Evolutionary conservation across 2,113 vertebrate genomes (phyloP).

Genomic region (Castor canadensis): DNA sequence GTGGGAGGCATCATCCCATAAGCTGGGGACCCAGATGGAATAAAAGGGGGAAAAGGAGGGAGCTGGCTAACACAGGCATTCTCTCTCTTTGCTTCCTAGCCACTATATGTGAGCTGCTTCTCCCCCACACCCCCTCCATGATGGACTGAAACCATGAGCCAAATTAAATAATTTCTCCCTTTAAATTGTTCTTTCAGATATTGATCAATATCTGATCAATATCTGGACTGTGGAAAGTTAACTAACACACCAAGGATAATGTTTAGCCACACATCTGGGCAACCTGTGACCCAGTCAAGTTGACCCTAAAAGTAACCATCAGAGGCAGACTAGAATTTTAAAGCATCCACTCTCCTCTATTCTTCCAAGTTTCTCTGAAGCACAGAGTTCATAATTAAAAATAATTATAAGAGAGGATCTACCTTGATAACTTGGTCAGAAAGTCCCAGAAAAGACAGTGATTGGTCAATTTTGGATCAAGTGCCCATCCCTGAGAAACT

Average conservation of each 20-base stretch:
- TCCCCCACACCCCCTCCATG: too few species aligned
- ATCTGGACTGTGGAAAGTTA: too few species aligned
- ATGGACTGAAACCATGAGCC: too few species aligned
- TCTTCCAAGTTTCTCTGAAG: neutral
- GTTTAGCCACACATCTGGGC: neutral
- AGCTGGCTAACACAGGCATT: too few species aligned
- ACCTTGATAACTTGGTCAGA: neutral
- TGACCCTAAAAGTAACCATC: neutral
- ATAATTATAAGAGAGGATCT: neutral
- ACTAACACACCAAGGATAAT: neutral
- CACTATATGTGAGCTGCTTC: too few species aligned
- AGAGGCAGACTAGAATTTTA: neutral
- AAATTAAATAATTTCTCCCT: too few species aligned
- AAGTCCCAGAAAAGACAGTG: neutral
- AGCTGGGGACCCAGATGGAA: too few species aligned
- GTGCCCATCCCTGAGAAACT: neutral
- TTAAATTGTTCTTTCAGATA: too few species aligned
- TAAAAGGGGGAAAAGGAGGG: too few species aligned
- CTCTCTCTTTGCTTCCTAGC: too few species aligned
- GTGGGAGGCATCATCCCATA: too few species aligned
- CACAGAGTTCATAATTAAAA: neutral
- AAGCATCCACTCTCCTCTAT: neutral
- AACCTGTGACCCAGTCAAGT: neutral
- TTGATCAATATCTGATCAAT: too few species aligned
- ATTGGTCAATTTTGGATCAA: neutral